Evolutionary conservation across 2,113 vertebrate species (phyloP).

Genomic region (Regulus satrapa): DNA sequence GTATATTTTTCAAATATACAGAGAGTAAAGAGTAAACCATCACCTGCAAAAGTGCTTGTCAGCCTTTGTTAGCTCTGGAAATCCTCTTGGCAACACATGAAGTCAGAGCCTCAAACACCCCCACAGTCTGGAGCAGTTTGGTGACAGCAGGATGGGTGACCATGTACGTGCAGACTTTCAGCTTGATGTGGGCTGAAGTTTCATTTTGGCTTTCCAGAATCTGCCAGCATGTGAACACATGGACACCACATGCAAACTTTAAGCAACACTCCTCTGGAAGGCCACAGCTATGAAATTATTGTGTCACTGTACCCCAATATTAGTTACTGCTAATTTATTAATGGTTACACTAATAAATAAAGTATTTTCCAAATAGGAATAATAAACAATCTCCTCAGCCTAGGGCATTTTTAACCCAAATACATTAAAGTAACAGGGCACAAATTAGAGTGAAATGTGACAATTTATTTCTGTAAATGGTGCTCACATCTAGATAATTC

Average conservation of each 20-base stretch:
- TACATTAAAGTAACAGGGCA: background rate
- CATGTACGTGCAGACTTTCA: too few relatives aligned
- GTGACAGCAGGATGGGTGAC: background rate
- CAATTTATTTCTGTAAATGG: background rate
- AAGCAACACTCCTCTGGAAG: background rate
- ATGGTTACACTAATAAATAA: background rate
- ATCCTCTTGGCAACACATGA: background rate
- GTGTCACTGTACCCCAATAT: background rate
- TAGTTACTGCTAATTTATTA: background rate
- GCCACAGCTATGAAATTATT: background rate
- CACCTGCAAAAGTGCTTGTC: background rate
- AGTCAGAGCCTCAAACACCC: background rate
- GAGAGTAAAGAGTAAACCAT: background rate
- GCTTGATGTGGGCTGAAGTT: fast-evolving
- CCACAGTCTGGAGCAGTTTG: background rate
- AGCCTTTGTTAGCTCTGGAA: background rate
- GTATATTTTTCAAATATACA: background rate
- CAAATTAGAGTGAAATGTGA: background rate
- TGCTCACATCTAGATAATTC: background rate
- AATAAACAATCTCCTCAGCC: background rate
- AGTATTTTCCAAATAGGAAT: background rate
- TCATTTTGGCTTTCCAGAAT: background rate
- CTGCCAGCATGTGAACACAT: background rate
- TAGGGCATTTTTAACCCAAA: background rate
- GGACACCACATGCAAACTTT: fast-evolving